A percentile compares a stretch with the other conserved stretches of the same genome.
Conservation (phyloP, 2,113 vertebrate genomes). For the Microcebus jonahi region DNA sequence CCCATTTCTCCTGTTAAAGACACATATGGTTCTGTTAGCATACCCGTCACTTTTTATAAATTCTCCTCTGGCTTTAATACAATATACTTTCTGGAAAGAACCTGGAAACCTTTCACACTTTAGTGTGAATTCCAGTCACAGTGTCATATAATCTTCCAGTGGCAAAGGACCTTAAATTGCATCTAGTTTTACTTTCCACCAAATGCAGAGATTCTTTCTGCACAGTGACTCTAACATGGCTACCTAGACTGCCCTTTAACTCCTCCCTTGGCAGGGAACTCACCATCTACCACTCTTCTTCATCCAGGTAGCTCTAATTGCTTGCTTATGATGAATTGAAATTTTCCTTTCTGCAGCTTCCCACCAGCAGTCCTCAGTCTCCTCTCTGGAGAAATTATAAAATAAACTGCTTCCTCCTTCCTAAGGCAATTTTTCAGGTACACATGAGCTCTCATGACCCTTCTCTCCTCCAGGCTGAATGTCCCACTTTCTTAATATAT, state of each 20-base stretch:
- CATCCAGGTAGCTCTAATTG: background rate
- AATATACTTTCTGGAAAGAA: constrained; percentile 28
- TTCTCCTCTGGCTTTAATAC: background rate
- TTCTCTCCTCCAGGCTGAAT: background rate
- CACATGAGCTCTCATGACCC: background rate
- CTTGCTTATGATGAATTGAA: background rate
- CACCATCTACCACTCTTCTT: no score
- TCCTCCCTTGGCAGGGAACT: background rate
- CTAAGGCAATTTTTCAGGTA: background rate
- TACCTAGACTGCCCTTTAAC: background rate
- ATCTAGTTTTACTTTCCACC: background rate
- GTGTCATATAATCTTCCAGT: background rate
- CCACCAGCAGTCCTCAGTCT: background rate
- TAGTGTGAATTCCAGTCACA: background rate
- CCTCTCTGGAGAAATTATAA: constrained; percentile 12
- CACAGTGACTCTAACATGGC: background rate
- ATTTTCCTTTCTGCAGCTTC: background rate
- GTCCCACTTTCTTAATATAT: background rate
- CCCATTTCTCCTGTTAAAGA: background rate
- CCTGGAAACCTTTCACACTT: background rate
- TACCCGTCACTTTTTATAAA: background rate
- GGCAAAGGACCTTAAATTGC: background rate
- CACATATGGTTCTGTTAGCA: background rate
- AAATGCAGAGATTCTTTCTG: background rate
- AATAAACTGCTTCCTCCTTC: background rate